A percentile compares a stretch with the other conserved stretches of the same genome.
These are phyloP conservation scores for Ridgeia piscesae DNA, from an alignment of 1,140 invertebrate genomes.

Conservation along the genomic window DNA sequence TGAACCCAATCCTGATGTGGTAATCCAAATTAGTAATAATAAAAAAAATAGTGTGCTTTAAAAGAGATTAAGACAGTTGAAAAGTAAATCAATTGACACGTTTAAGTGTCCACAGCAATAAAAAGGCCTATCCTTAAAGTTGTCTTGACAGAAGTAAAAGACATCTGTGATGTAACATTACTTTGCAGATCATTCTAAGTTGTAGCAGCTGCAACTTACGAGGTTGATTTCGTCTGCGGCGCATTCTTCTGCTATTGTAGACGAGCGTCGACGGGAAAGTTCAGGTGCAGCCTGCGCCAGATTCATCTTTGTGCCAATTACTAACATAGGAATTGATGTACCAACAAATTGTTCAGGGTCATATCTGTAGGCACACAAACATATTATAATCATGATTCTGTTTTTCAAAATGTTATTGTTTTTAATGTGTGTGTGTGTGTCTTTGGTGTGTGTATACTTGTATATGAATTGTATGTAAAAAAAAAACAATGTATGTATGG, in stretches of 20 bases:
- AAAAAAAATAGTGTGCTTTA: too few relatives aligned
- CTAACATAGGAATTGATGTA: conserved; percentile 81
- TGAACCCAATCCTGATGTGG: too few relatives aligned
- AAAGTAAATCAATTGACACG: too few relatives aligned
- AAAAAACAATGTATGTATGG: too few relatives aligned
- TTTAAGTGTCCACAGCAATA: too few relatives aligned
- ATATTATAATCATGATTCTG: too few relatives aligned
- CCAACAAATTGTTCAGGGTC: conserved; percentile 87
- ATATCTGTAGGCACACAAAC: conserved; percentile 65
- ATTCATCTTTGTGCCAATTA: conserved; percentile 91
- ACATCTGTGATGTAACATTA: background rate
- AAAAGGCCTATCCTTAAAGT: too few relatives aligned
- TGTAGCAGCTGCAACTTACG: conserved; percentile 48
- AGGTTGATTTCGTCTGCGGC: conserved; percentile 91
- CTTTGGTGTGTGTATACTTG: too few relatives aligned
- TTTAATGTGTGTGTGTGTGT: conserved; percentile 45
- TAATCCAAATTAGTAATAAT: too few relatives aligned
- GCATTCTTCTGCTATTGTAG: conserved; percentile 85
- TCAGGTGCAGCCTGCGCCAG: conserved; percentile 68
- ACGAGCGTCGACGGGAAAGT: conserved; percentile 57
- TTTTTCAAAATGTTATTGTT: conserved; percentile 28
- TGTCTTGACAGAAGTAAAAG: conserved; percentile 21
- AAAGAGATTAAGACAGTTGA: too few relatives aligned
- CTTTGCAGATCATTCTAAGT: background rate
- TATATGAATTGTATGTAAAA: too few relatives aligned